phyloP scores from a whole-genome alignment of 2,888 invertebrate species.

The Rotaria socialis region DNA sequence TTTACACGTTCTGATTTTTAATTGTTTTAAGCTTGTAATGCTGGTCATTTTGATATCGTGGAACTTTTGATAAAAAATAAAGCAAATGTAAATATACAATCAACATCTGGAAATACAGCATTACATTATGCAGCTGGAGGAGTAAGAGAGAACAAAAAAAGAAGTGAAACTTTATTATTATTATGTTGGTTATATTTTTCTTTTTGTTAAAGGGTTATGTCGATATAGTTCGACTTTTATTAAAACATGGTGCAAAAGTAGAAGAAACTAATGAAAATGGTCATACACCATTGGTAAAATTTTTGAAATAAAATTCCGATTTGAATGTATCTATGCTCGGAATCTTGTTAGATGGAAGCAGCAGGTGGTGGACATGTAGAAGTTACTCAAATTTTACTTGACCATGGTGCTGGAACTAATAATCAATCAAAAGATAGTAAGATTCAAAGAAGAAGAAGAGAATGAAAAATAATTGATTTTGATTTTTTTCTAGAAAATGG shows the following conservation, averaged over 20 bases:
- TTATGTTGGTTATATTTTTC: not conserved
- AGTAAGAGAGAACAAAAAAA: not conserved
- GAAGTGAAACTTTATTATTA: not conserved
- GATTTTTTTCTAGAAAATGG: constrained; percentile 69
- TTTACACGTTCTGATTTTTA: too few species aligned
- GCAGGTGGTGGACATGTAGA: constrained; percentile 60
- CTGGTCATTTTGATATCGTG: constrained; percentile 84
- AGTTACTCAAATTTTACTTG: constrained; percentile 70
- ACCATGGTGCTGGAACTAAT: constrained; percentile 92
- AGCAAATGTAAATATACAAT: constrained; percentile 87
- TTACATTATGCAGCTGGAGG: constrained; percentile 42
- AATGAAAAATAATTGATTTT: not conserved
- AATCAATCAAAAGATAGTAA: constrained; percentile 98
- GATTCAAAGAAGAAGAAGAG: constrained; percentile 66
- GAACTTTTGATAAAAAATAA: constrained; percentile 79
- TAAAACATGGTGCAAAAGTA: constrained; percentile 38
- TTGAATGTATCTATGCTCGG: constrained; percentile 21
- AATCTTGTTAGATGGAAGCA: constrained; percentile 59
- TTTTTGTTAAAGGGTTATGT: not conserved
- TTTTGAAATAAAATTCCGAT: not conserved
- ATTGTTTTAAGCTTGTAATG: constrained; percentile 66
- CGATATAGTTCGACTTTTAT: constrained; percentile 28
- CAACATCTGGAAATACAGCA: constrained; percentile 64
- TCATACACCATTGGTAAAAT: constrained; percentile 72
- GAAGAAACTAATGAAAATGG: constrained; percentile 99